phyloP scores from a whole-genome alignment of 2,113 vertebrate genomes.

The Rhinolophus ferrumequinum region DNA sequence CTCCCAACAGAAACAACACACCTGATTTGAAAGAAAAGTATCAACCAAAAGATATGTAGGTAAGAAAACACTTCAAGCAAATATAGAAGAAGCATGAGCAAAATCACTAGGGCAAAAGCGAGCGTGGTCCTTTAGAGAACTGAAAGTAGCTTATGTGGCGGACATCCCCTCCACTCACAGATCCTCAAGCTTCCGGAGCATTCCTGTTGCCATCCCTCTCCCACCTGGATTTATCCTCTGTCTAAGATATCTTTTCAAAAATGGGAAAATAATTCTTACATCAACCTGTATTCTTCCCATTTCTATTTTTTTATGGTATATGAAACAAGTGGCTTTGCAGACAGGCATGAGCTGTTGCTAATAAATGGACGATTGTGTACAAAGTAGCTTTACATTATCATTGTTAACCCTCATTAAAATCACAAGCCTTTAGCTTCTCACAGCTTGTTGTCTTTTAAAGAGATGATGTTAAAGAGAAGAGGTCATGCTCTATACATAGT shows the following conservation, averaged over 20 bases:
- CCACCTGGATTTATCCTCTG: not conserved
- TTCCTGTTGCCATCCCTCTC: not conserved
- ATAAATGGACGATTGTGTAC: constrained; percentile 3
- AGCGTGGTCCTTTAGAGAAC: not conserved
- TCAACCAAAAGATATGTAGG: not conserved
- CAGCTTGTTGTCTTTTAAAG: constrained; percentile 52
- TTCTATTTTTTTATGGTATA: not conserved
- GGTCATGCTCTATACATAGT: too few species aligned
- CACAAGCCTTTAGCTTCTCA: constrained; percentile 11
- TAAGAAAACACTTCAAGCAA: not conserved
- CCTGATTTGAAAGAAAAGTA: not conserved
- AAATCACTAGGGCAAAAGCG: not conserved
- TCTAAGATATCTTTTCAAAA: not conserved
- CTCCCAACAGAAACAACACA: not conserved
- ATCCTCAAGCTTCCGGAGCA: not conserved
- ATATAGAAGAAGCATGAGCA: not conserved
- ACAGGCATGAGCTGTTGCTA: constrained; percentile 32
- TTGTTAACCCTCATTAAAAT: constrained; percentile 32
- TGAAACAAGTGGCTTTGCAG: not conserved
- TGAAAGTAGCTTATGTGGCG: not conserved
- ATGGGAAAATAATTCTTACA: not conserved
- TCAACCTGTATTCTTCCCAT: not conserved
- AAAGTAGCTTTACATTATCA: constrained; percentile 23
- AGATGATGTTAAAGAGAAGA: constrained; percentile 1
- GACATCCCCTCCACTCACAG: not conserved